Conservation (phyloP, 2,113 vertebrate species). For the Chloropsis hardwickii region DNA sequence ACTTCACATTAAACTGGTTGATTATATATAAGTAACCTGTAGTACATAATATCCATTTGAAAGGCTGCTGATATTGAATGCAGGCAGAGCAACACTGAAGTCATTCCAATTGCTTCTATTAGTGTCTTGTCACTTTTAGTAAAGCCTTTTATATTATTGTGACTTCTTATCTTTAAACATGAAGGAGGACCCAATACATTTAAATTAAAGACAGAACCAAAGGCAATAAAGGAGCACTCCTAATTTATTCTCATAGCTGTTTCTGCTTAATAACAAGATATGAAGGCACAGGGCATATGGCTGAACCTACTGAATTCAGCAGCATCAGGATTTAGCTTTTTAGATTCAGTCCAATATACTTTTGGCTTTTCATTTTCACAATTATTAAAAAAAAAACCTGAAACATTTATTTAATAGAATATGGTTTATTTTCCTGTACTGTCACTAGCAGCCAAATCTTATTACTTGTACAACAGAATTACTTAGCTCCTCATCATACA, state of each 20-base stretch:
- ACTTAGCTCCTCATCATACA: neutral
- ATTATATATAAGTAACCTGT: neutral
- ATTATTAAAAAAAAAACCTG: neutral
- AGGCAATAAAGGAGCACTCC: neutral
- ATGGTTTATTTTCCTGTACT: conserved; percentile 36
- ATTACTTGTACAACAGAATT: neutral
- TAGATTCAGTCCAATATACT: neutral
- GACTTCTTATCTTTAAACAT: neutral
- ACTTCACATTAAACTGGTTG: neutral
- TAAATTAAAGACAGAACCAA: conserved; percentile 27
- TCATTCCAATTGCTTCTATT: neutral
- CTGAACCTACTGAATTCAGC: neutral
- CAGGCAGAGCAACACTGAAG: neutral
- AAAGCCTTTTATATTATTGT: neutral
- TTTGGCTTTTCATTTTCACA: neutral
- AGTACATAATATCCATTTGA: neutral
- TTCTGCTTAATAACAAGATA: neutral
- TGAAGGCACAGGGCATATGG: neutral
- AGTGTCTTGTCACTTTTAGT: neutral
- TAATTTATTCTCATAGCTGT: neutral
- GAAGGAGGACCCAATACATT: neutral
- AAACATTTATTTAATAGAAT: neutral
- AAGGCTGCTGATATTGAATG: neutral
- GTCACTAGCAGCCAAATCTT: neutral
- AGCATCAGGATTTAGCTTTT: neutral